Conservation (phyloP, 2,797 vertebrate species). For the Onychomys torridus region DNA sequence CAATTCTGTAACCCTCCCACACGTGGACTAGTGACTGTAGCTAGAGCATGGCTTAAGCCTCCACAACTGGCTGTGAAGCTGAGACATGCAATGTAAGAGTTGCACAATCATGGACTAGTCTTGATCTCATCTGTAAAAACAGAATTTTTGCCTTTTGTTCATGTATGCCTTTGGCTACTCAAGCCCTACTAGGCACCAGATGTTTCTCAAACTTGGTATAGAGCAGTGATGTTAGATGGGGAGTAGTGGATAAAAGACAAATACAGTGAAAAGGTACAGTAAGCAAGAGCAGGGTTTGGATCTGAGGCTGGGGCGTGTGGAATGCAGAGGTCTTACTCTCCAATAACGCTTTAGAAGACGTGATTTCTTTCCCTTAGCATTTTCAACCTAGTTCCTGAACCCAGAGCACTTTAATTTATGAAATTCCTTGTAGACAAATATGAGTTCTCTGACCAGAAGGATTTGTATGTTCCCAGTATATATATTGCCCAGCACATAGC, state of each 20-base stretch:
- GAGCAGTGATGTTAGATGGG: neutral
- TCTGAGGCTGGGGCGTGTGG: neutral
- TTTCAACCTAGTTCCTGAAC: neutral
- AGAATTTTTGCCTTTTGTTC: neutral
- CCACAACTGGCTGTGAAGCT: neutral
- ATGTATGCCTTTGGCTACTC: neutral
- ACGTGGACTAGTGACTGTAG: neutral
- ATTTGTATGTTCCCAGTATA: neutral
- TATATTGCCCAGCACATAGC: neutral
- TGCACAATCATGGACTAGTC: neutral
- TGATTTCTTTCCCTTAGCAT: neutral
- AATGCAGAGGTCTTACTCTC: neutral
- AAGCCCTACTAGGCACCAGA: neutral
- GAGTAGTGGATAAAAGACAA: neutral
- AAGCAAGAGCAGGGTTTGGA: neutral
- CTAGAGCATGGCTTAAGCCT: neutral
- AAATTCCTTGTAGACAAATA: neutral
- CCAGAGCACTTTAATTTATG: neutral
- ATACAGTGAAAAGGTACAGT: neutral
- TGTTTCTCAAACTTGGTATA: neutral
- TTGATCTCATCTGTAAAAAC: slow-evolving; percentile 11
- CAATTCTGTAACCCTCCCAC: fast-evolving
- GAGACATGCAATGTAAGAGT: neutral
- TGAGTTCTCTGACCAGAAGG: neutral
- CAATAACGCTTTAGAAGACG: neutral